Percentiles rank a stretch among this genome's conserved stretches.
Evolutionary conservation across 2,888 invertebrate species (phyloP).

Genomic region (Catocala fraxini): DNA sequence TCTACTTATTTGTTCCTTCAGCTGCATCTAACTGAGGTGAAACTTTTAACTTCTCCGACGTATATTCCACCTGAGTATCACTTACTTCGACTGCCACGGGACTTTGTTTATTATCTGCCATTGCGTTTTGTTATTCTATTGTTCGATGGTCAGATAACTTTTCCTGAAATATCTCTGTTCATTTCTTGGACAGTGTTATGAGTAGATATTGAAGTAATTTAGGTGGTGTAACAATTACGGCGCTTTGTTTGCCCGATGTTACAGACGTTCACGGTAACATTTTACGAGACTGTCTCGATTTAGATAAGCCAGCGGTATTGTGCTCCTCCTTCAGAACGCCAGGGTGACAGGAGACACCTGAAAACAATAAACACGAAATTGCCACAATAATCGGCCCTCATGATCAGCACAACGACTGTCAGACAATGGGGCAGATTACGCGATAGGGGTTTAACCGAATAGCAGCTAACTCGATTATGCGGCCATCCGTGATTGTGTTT

Average conservation of each 20-base stretch:
- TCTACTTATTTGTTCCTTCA: conserved; percentile 86
- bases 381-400: conserved; percentile 85
- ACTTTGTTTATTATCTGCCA: conserved; percentile 68
- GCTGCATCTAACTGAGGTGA: conserved; percentile 78
- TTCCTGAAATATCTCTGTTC: conserved; percentile 26
- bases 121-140: conserved; percentile 51
- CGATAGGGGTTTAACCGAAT: conserved; percentile 85
- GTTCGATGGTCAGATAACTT: conserved; percentile 55
- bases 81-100: conserved; percentile 67
- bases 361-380: conserved; percentile 85
- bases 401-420: conserved; percentile 81
- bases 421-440: conserved; percentile 85
- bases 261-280: conserved; percentile 53
- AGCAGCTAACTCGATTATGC: conserved; percentile 87
- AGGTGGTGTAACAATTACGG: conserved; percentile 40
- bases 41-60: conserved; percentile 83
- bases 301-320: conserved; percentile 69
- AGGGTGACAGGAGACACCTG: conserved; percentile 77
- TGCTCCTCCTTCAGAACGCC: conserved; percentile 65
- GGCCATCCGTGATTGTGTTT: conserved; percentile 87
- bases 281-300: conserved; percentile 63
- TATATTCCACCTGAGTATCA: conserved; percentile 77
- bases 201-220: conserved; percentile 40
- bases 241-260: conserved; percentile 37
- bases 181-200: conserved; percentile 36